These are phyloP conservation scores for Lottia scabra DNA, from an alignment of 2,888 invertebrate species.

Conservation along the genomic window DNA sequence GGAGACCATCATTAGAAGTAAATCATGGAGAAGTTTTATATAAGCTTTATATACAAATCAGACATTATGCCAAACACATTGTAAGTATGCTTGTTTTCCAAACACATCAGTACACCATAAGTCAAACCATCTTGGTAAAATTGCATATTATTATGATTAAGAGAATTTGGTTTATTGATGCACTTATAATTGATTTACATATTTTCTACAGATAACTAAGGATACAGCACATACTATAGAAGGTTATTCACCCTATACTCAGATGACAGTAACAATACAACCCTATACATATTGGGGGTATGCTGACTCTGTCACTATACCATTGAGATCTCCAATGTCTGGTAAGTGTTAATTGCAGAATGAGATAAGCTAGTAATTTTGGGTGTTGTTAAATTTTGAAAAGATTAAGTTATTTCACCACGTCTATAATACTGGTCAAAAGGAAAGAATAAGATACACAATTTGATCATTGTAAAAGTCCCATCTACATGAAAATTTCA, in stretches of 20 bases:
- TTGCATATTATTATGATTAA: neutral
- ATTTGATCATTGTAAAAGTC: no score
- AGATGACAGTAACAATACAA: constrained; percentile 80
- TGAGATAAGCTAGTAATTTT: neutral
- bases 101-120: neutral
- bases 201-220: constrained; percentile 49
- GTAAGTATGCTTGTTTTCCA: constrained; percentile 13
- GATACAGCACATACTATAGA: constrained; percentile 48
- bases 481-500: no score
- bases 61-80: constrained; percentile 27
- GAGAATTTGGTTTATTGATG: neutral
- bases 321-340: constrained; percentile 83
- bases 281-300: constrained; percentile 89
- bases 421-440: no score
- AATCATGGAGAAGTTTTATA: constrained; percentile 87
- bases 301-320: constrained; percentile 71
- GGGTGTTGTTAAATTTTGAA: no score
- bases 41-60: constrained; percentile 74
- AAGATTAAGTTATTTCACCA: no score
- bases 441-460: no score
- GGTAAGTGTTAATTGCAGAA: constrained; percentile 41
- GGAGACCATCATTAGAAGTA: constrained; percentile 79
- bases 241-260: constrained; percentile 76
- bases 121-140: neutral
- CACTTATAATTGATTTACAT: no score